Conservation (phyloP, 2,113 vertebrate genomes). For the Circaetus cinerascens region DNA sequence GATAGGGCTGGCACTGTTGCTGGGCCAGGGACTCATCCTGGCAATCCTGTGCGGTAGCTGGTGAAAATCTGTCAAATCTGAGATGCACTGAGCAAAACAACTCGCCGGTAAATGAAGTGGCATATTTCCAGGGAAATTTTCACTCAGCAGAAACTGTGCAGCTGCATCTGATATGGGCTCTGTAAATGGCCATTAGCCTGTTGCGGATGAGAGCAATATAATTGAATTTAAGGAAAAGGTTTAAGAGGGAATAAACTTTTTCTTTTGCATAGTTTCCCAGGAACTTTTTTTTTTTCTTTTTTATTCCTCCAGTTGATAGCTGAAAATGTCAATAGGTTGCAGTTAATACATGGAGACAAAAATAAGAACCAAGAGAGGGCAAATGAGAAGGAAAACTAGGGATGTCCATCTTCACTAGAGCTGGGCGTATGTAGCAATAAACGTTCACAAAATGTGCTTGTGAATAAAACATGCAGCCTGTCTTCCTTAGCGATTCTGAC, state of each 20-base stretch:
- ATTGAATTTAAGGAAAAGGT: constrained; percentile 33
- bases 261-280: constrained; percentile 1
- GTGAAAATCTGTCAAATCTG: neutral
- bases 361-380: neutral
- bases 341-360: neutral
- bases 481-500: constrained; percentile 44
- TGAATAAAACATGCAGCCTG: constrained; percentile 58
- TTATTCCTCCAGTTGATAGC: neutral
- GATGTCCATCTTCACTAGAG: constrained; percentile 48
- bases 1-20: fast-evolving
- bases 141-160: neutral
- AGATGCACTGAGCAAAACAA: neutral
- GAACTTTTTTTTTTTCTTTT: neutral
- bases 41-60: neutral
- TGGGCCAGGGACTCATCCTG: neutral
- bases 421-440: constrained; percentile 8
- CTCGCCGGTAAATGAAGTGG: neutral
- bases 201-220: neutral
- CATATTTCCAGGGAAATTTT: constrained; percentile 24
- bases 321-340: neutral
- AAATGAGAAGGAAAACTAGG: neutral
- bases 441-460: constrained; percentile 52
- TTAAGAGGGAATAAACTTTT: neutral
- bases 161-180: constrained; percentile 14
- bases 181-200: constrained; percentile 29